phyloP scores from a whole-genome alignment of 2,113 vertebrate genomes.

The Willisornis vidua region DNA sequence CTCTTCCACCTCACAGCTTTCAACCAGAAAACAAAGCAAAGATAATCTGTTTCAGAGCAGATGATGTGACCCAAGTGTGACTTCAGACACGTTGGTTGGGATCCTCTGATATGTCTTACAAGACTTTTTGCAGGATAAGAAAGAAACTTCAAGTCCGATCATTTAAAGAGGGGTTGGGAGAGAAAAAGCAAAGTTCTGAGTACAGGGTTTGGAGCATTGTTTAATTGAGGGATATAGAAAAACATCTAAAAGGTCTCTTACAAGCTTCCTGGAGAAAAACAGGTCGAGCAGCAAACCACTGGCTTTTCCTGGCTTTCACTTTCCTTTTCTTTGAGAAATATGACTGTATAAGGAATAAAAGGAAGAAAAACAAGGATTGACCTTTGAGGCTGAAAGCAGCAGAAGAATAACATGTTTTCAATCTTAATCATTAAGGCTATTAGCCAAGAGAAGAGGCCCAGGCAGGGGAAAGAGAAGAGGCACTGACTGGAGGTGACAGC shows the following conservation, averaged over 20 bases:
- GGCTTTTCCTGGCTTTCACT: background rate
- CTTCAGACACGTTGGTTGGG: background rate
- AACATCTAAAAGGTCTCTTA: background rate
- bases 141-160: background rate
- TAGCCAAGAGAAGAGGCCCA: constrained; percentile 14
- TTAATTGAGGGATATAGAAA: background rate
- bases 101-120: background rate
- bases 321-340: background rate
- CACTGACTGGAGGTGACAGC: constrained; percentile 52
- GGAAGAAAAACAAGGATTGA: background rate
- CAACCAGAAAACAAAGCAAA: background rate
- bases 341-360: background rate
- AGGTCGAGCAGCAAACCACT: background rate
- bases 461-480: background rate
- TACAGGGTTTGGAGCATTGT: background rate
- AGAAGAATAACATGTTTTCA: background rate
- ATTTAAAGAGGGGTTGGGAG: background rate
- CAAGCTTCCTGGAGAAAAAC: background rate
- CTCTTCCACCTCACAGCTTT: background rate
- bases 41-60: background rate
- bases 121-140: background rate
- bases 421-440: background rate
- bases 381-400: background rate
- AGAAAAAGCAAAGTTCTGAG: background rate
- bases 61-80: background rate